phyloP scores from a whole-genome alignment of 1,140 invertebrate species.

The Caligus rogercresseyi region DNA sequence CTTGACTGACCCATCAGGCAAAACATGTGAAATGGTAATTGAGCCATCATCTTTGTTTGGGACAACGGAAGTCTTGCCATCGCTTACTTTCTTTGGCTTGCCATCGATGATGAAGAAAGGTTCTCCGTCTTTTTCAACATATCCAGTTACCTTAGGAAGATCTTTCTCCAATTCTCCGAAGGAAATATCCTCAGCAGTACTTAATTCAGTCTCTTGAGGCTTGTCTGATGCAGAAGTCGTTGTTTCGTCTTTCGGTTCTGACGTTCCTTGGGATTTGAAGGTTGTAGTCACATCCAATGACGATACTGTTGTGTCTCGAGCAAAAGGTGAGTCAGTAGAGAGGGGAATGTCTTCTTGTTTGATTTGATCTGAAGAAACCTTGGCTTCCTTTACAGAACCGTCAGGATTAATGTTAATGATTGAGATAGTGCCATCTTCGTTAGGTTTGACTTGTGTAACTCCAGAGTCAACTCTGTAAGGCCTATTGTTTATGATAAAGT shows the following conservation, averaged over 20 bases:
- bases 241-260: no score
- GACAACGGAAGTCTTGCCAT: neutral
- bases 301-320: neutral
- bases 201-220: no score
- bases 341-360: neutral
- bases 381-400: neutral
- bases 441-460: neutral
- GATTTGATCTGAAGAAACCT: neutral
- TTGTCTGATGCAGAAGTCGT: no score
- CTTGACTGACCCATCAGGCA: neutral
- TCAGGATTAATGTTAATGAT: neutral
- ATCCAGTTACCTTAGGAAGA: neutral
- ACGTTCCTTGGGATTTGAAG: neutral
- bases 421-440: neutral
- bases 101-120: neutral
- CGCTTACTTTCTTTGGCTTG: neutral
- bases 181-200: neutral
- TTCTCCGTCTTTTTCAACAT: neutral
- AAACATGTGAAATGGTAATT: neutral
- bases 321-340: neutral
- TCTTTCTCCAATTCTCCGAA: neutral
- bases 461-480: neutral
- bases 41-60: neutral
- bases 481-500: neutral
- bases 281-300: no score